Percentiles rank a stretch among this genome's conserved stretches.
These are phyloP conservation scores for Rhineura floridana DNA, from an alignment of 2,113 vertebrate genomes.

Conservation along the genomic window DNA sequence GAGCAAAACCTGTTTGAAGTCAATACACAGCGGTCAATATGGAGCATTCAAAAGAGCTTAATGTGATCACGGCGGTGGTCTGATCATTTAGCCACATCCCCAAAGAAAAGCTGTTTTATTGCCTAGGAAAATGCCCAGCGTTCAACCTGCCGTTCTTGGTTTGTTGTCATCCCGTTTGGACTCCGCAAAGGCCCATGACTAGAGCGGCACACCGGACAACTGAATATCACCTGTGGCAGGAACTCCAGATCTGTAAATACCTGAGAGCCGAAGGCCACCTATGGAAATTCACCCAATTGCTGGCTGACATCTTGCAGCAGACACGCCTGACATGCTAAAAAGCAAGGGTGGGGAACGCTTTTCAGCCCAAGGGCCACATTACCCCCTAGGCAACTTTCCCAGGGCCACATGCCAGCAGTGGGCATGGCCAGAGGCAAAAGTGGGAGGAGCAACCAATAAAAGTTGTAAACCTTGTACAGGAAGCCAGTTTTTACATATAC, in stretches of 20 bases:
- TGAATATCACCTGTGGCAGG: too few species aligned
- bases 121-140: not conserved
- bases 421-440: too few species aligned
- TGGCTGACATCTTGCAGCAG: not conserved
- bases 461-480: too few species aligned
- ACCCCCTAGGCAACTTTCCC: too few species aligned
- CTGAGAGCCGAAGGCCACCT: too few species aligned
- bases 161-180: not conserved
- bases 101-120: not conserved
- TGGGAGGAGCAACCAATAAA: too few species aligned
- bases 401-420: too few species aligned
- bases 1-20: not conserved
- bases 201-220: too few species aligned
- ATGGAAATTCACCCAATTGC: not conserved
- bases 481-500: too few species aligned
- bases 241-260: not conserved
- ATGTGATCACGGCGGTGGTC: not conserved
- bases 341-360: too few species aligned
- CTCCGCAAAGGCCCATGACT: not conserved
- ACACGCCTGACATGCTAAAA: not conserved
- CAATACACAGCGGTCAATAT: not conserved
- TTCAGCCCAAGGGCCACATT: too few species aligned
- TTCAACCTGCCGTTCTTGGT: not conserved
- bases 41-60: not conserved
- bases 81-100: not conserved